Percentiles rank a stretch among this genome's conserved stretches.
These are phyloP conservation scores for Pseudochromis fuscus DNA, from an alignment of 2,797 vertebrate genomes.

Conservation along the genomic window DNA sequence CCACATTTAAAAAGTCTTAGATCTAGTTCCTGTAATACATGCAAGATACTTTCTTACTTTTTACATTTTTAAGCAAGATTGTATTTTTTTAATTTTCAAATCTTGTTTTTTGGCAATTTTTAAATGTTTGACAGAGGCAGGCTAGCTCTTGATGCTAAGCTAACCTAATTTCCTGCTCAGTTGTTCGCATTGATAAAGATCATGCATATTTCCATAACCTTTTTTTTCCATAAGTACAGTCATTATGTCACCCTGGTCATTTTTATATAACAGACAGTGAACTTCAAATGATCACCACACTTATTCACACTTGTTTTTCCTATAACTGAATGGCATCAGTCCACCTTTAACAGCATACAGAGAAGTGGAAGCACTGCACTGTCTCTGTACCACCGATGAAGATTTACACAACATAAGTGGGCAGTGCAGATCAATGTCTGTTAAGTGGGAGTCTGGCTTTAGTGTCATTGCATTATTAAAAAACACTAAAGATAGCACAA, in stretches of 20 bases:
- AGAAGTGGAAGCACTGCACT: conserved; percentile 15
- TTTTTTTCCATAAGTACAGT: not conserved
- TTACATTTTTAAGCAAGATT: too few relatives aligned
- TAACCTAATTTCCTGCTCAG: conserved; percentile 5
- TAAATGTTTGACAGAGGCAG: not conserved
- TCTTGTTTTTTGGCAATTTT: too few relatives aligned
- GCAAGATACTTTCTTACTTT: too few relatives aligned
- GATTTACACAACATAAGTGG: conserved; percentile 14
- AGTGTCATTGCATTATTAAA: conserved; percentile 40
- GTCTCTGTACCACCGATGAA: conserved; percentile 15
- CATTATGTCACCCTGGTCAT: not conserved
- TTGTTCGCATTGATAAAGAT: not conserved
- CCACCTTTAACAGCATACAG: not conserved
- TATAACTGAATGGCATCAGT: not conserved
- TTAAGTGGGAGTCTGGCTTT: conserved; percentile 32
- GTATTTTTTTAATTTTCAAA: too few relatives aligned
- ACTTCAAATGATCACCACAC: too few relatives aligned
- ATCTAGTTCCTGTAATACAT: too few relatives aligned
- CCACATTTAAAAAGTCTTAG: too few relatives aligned
- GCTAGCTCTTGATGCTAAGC: not conserved
- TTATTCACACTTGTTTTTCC: not conserved
- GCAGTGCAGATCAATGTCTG: conserved; percentile 35
- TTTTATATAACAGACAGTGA: not conserved
- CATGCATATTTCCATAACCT: not conserved
- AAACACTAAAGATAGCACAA: conserved; percentile 12